Base-by-base conservation (phyloP, 2,888 invertebrate genomes). In the Drosophila ezoana region DNA sequence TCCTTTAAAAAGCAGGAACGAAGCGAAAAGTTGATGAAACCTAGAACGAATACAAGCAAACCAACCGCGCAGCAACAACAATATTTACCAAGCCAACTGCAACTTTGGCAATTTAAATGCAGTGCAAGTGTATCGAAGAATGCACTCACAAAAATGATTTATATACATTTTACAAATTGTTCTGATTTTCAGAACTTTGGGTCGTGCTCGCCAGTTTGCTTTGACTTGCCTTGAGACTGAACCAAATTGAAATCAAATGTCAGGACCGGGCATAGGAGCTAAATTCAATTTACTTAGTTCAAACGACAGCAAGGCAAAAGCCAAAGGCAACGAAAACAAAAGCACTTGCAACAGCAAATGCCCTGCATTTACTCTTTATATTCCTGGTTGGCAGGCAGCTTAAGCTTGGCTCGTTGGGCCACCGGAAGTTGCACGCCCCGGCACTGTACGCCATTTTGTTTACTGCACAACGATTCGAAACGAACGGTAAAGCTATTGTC, bases 211-310 rank as follows among this genome's bases (percentile, higher is more conserved):
- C 18, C 38, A 35, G 62, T 35, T 64, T 51, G 38, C 62, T 65
- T 67, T 66, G 56, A 60, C 67, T 72, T 79, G 73, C 65, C 72
- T 85, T 71, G 64, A 64, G 73, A 71, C 74, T 70, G 68, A 80
- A 80, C 76, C 74, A 87, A 84, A 87, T 84, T 85, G 84, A 87
- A 80, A 78, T 72, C 80, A 72, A 84, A 87, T 87, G 84, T 78
- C 78, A 73, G 79, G 45, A 48, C 67, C 64, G 69, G 79, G 72
- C 79, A 85, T 84, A 79, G 84, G 84, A 79, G 76, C 79, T 76
- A 74, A 85, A 87, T 85, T 87, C 76, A 84, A 85, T 85, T 85
- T 85, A 81, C 79, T 85, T 84, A 72, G 68, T 63, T 84, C 67
- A 74, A 80, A 71, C 72, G 80, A 48, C 52, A 64, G 56, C 57